Evolutionary conservation across 1,140 invertebrate genomes (phyloP).

Genomic region (Pemphigus obesinymphae): DNA sequence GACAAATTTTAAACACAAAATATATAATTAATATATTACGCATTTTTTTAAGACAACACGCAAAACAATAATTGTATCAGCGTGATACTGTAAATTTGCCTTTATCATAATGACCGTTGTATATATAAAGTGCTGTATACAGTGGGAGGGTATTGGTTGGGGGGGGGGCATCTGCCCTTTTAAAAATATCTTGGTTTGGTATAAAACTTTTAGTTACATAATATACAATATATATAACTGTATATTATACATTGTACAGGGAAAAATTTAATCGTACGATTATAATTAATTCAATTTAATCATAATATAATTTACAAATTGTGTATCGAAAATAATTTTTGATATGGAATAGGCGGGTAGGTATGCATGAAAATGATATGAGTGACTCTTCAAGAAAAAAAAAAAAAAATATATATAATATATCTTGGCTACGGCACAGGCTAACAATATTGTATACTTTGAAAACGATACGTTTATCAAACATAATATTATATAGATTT

Average conservation of each 20-base stretch:
- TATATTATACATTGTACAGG: too few relatives aligned
- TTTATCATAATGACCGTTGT: neutral
- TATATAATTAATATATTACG: too few relatives aligned
- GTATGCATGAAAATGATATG: neutral
- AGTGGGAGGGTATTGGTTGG: neutral
- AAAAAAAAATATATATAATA: too few relatives aligned
- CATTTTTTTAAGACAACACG: neutral
- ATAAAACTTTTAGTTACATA: too few relatives aligned
- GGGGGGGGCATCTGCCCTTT: neutral
- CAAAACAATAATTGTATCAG: neutral
- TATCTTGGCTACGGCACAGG: neutral
- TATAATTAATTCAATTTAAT: neutral
- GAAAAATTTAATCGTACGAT: too few relatives aligned
- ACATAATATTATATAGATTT: neutral
- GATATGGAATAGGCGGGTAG: neutral
- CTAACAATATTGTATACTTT: neutral
- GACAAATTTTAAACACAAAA: too few relatives aligned
- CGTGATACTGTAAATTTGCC: neutral
- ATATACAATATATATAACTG: too few relatives aligned
- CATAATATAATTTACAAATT: neutral
- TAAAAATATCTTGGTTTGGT: neutral
- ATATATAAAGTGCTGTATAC: neutral
- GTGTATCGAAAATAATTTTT: neutral
- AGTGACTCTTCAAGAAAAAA: neutral
- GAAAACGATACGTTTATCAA: neutral